phyloP scores from a whole-genome alignment of 2,888 invertebrate genomes.

The Melinaea menophilus region DNA sequence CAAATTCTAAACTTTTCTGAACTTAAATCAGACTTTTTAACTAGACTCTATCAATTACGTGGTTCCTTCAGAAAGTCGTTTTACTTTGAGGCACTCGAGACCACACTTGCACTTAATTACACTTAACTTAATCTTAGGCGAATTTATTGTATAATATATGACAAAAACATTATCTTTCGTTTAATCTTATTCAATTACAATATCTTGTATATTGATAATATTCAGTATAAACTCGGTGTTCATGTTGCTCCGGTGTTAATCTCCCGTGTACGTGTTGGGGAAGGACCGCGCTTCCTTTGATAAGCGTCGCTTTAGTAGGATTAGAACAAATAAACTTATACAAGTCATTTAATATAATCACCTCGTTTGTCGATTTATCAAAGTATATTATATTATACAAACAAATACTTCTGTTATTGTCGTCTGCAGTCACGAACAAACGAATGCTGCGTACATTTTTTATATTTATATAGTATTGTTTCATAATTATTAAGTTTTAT shows the following conservation, averaged over 20 bases:
- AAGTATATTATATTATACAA: no score
- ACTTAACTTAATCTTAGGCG: slow-evolving; percentile 1
- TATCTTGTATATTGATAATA: not conserved
- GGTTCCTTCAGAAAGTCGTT: not conserved
- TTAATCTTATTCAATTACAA: not conserved
- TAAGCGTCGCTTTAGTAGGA: no score
- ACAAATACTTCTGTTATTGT: no score
- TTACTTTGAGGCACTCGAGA: slow-evolving; percentile 2
- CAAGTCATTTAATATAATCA: not conserved
- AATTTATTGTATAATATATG: not conserved
- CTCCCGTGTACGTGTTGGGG: no score
- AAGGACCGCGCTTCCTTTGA: no score
- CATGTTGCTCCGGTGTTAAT: not conserved
- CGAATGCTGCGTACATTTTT: no score
- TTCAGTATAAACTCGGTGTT: not conserved
- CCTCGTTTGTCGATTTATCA: no score
- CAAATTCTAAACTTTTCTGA: slow-evolving; percentile 1
- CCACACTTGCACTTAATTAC: slow-evolving; percentile 4
- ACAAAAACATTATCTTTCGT: not conserved
- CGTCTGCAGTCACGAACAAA: no score
- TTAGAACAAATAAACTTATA: not conserved
- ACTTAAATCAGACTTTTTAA: slow-evolving; percentile 1
- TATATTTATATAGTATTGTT: no score
- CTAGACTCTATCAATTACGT: slow-evolving; percentile 2
- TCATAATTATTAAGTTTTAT: no score